These are phyloP conservation scores for Peromyscus californicus DNA, from an alignment of 2,113 vertebrate species.

Conservation along the genomic window DNA sequence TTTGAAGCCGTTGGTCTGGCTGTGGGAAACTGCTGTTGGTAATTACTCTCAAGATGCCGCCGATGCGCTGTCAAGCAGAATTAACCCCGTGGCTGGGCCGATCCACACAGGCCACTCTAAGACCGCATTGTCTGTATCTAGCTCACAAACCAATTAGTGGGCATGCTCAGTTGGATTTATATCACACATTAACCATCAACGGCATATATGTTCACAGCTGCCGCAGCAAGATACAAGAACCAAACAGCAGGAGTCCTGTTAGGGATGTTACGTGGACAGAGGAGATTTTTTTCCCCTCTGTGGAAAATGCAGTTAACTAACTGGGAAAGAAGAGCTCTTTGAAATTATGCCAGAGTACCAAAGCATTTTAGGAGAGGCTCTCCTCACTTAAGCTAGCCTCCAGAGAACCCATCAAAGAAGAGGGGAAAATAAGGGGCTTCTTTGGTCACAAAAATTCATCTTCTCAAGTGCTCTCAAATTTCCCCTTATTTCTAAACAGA, in stretches of 20 bases:
- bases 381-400: slow-evolving; percentile 72
- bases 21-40: slow-evolving; percentile 93
- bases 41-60: slow-evolving; percentile 92
- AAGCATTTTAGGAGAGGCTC: slow-evolving; percentile 72
- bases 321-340: slow-evolving; percentile 81
- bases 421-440: background rate
- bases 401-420: slow-evolving; percentile 73
- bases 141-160: slow-evolving; percentile 91
- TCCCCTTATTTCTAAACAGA: slow-evolving; percentile 35
- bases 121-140: slow-evolving; percentile 90
- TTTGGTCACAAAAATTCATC: slow-evolving; percentile 49
- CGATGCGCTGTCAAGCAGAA: slow-evolving; percentile 93
- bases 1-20: slow-evolving; percentile 91
- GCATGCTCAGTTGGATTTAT: slow-evolving; percentile 88
- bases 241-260: slow-evolving; percentile 85
- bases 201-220: slow-evolving; percentile 86
- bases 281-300: slow-evolving; percentile 72
- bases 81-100: slow-evolving; percentile 90
- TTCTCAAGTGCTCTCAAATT: slow-evolving; percentile 60
- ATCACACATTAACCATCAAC: slow-evolving; percentile 87
- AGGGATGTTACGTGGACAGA: slow-evolving; percentile 85
- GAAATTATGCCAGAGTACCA: slow-evolving; percentile 65
- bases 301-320: slow-evolving; percentile 82
- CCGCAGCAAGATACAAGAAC: slow-evolving; percentile 84
- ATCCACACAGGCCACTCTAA: slow-evolving; percentile 88